phyloP scores from a whole-genome alignment of 2,113 vertebrate species.

The Hemicordylus capensis region DNA sequence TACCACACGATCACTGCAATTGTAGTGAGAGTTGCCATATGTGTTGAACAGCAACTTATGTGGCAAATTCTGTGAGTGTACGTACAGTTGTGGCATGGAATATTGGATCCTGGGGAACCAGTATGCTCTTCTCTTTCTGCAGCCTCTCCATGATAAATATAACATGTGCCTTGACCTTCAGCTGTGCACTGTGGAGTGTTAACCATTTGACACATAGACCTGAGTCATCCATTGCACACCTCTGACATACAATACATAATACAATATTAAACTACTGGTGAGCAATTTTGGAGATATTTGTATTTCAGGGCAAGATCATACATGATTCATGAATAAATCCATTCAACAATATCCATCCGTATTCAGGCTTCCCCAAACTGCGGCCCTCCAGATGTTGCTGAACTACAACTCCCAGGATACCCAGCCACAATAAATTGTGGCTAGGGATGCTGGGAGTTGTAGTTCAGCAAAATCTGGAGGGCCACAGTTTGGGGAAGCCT shows the following conservation, averaged over 20 bases:
- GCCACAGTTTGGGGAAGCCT: no score
- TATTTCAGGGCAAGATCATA: not conserved
- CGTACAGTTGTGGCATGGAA: not conserved
- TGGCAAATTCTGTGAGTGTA: not conserved
- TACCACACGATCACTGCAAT: not conserved
- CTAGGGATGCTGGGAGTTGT: no score
- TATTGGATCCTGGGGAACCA: no score
- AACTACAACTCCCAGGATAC: no score
- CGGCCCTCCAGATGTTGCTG: no score
- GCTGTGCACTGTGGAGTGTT: not conserved
- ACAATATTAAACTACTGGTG: not conserved
- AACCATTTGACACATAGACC: not conserved
- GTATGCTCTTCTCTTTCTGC: not conserved
- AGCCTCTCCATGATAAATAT: not conserved
- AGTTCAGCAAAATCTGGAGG: no score
- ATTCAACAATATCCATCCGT: slow-evolving; percentile 44
- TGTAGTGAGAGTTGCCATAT: not conserved
- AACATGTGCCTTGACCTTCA: not conserved
- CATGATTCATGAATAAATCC: slow-evolving; percentile 31
- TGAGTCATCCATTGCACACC: not conserved
- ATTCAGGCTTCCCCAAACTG: no score
- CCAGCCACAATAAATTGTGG: no score
- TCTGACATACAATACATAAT: not conserved
- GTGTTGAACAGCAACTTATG: not conserved
- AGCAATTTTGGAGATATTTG: not conserved